These are phyloP conservation scores for Pongo abelii DNA, from an alignment of 2,113 vertebrate species.

Conservation along the genomic window DNA sequence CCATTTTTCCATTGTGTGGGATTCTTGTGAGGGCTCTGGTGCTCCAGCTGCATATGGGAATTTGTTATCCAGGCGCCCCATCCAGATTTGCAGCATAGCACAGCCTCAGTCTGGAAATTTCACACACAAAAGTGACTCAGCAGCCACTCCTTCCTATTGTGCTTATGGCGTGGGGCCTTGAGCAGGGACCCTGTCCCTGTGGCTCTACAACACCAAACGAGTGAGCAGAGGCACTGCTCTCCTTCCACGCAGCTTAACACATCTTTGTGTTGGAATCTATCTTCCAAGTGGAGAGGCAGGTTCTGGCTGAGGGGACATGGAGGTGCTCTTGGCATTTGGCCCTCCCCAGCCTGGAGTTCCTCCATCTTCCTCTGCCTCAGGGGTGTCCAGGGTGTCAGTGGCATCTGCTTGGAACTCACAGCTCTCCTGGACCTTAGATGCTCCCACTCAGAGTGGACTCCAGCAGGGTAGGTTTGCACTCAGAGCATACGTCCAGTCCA, in stretches of 20 bases:
- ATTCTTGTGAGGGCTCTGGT: not conserved
- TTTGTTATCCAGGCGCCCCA: not conserved
- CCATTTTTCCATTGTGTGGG: not conserved
- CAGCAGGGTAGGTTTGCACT: rapidly evolving
- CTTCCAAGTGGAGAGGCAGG: not conserved
- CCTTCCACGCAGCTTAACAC: rapidly evolving
- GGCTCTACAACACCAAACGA: not conserved
- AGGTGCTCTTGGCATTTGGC: rapidly evolving
- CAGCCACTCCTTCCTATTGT: not conserved
- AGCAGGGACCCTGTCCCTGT: not conserved
- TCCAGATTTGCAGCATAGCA: not conserved
- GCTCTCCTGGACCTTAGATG: not conserved
- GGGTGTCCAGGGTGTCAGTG: no score
- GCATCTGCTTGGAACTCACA: not conserved
- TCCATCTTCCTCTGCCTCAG: not conserved
- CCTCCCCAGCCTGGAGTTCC: no score
- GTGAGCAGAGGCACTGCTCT: not conserved
- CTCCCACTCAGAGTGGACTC: not conserved
- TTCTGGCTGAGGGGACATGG: not conserved
- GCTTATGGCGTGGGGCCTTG: rapidly evolving
- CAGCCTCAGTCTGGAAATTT: not conserved
- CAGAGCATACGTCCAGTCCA: not conserved
- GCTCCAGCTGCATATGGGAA: not conserved
- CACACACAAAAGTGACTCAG: not conserved
- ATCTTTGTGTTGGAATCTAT: not conserved